Conservation (phyloP, 2,888 invertebrate species). For the Athalia circularis region DNA sequence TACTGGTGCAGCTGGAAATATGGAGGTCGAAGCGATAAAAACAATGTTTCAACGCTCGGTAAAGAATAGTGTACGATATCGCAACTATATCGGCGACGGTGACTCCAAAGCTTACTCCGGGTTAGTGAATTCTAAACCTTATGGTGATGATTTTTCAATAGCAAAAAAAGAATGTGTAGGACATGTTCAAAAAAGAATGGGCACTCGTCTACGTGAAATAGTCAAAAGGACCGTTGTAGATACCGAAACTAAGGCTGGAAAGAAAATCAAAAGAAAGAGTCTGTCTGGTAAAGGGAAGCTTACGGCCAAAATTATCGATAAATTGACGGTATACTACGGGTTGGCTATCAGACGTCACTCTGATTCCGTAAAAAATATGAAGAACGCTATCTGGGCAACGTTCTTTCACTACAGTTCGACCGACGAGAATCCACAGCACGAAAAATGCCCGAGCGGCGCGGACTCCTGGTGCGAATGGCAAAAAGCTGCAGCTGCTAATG, state of each 20-base stretch:
- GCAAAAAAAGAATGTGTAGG: constrained; percentile 54
- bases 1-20: constrained; percentile 51
- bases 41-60: constrained; percentile 52
- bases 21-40: constrained; percentile 52
- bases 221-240: constrained; percentile 49
- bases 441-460: constrained; percentile 60
- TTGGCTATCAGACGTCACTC: constrained; percentile 48
- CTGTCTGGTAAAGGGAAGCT: constrained; percentile 53
- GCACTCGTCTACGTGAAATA: constrained; percentile 48
- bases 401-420: constrained; percentile 48
- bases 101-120: constrained; percentile 48
- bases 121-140: constrained; percentile 49
- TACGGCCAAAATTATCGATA: constrained; percentile 56
- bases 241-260: constrained; percentile 49
- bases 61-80: constrained; percentile 49
- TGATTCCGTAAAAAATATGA: constrained; percentile 51
- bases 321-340: constrained; percentile 50
- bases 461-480: constrained; percentile 53
- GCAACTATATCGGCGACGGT: constrained; percentile 51
- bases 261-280: constrained; percentile 49
- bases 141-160: constrained; percentile 51
- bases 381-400: constrained; percentile 54
- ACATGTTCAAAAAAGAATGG: constrained; percentile 50
- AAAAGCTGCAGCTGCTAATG: constrained; percentile 48
- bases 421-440: constrained; percentile 47